A percentile compares a stretch with the other conserved stretches of the same genome.
These are phyloP conservation scores for Crambe crambe DNA, from an alignment of 37 sponge, comb jelly and placozoan genomes.

Conservation along the genomic window DNA sequence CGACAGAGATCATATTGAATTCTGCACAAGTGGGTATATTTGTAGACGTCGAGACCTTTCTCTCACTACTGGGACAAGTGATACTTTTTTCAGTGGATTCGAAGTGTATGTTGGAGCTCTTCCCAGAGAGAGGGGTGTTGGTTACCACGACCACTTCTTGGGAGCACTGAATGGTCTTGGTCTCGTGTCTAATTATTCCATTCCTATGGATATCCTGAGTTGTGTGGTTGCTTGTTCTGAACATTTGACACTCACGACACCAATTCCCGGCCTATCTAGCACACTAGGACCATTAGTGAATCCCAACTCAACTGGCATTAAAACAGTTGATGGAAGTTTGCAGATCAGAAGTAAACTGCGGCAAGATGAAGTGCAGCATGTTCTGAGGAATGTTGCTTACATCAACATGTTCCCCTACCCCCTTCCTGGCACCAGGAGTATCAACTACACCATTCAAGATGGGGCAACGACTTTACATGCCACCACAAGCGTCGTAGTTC, in stretches of 20 bases:
- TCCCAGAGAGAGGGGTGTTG: not conserved
- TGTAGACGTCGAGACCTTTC: not conserved
- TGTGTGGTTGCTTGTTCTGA: conserved; percentile 52
- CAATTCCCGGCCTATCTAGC: not conserved
- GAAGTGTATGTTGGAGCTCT: conserved; percentile 19
- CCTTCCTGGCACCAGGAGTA: conserved; percentile 34
- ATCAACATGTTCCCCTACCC: conserved; percentile 51
- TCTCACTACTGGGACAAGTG: not conserved
- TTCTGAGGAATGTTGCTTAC: conserved; percentile 42
- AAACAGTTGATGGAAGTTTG: conserved; percentile 39
- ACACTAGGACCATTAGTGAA: not conserved
- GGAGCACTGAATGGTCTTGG: conserved; percentile 49
- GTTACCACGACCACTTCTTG: conserved; percentile 13
- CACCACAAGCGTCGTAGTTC: not conserved
- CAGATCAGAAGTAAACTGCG: conserved; percentile 6
- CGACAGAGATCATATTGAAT: not conserved
- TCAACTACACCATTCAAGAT: conserved; percentile 27
- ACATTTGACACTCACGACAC: not conserved
- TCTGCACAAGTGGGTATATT: conserved; percentile 39
- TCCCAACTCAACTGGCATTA: not conserved
- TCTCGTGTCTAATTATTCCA: conserved; percentile 28
- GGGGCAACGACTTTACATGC: not conserved
- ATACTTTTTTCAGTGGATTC: not conserved
- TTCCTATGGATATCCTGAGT: conserved; percentile 16
- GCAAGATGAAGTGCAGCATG: conserved; percentile 17